Evolutionary conservation across 1,140 invertebrate species (phyloP).

Genomic region (Formica exsecta): DNA sequence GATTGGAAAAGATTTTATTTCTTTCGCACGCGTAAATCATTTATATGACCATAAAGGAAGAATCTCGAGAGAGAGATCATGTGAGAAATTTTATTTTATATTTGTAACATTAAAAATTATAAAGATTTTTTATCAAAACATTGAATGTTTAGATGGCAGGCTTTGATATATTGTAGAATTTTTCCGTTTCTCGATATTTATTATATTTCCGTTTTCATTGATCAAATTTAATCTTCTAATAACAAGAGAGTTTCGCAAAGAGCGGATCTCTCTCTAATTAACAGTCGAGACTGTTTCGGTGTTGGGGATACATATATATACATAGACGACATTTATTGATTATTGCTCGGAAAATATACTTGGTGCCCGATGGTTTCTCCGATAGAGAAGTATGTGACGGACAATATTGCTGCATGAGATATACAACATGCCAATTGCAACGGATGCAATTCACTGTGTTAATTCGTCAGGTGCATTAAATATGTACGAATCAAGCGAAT

Average conservation of each 20-base stretch:
- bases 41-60: not conserved
- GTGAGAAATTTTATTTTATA: not conserved
- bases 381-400: conserved; percentile 20
- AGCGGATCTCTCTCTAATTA: conserved; percentile 19
- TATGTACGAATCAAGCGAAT: not conserved
- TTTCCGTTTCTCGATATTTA: no score
- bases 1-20: conserved; percentile 20
- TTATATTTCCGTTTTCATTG: no score
- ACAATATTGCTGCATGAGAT: conserved; percentile 8
- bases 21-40: conserved; percentile 9
- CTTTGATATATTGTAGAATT: not conserved
- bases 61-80: no score
- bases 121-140: not conserved
- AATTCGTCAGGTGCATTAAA: conserved; percentile 30
- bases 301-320: not conserved
- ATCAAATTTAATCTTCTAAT: no score
- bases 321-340: conserved; percentile 29
- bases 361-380: conserved; percentile 1
- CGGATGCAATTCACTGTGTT: conserved; percentile 19
- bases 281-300: not conserved
- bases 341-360: conserved; percentile 15
- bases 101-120: not conserved
- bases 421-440: conserved; percentile 18
- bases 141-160: not conserved
- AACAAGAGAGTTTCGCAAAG: not conserved